Conservation (phyloP, 1,140 invertebrate species). For the Parasteatoda tepidariorum region DNA sequence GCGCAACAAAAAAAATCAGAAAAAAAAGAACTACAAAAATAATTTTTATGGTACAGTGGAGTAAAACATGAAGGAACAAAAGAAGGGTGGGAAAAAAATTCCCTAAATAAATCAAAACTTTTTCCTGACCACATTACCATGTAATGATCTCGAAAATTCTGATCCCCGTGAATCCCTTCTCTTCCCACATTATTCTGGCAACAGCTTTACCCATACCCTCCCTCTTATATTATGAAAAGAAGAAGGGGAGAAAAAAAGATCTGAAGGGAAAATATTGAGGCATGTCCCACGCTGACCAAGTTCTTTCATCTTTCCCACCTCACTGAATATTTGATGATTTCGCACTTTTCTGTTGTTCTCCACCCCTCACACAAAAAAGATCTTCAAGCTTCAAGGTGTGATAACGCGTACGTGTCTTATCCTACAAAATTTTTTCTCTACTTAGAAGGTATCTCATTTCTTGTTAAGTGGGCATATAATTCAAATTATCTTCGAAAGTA, state of each 20-base stretch:
- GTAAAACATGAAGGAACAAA: too few relatives aligned
- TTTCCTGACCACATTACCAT: conserved; percentile 44
- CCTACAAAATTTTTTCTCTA: too few relatives aligned
- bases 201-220: not conserved
- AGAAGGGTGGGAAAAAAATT: not conserved
- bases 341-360: conserved; percentile 7
- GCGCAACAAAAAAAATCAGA: too few relatives aligned
- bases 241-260: not conserved
- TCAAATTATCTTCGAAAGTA: too few relatives aligned
- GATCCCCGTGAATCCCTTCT: conserved; percentile 4
- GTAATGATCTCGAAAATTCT: conserved; percentile 43
- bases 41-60: too few relatives aligned
- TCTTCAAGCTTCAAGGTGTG: too few relatives aligned
- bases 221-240: not conserved
- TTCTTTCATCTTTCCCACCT: conserved; percentile 12
- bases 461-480: too few relatives aligned
- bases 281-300: not conserved
- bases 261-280: not conserved
- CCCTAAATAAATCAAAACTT: conserved; percentile 54
- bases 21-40: too few relatives aligned
- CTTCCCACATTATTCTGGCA: not conserved
- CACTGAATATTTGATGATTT: conserved; percentile 53
- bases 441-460: too few relatives aligned
- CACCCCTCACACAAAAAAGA: not conserved
- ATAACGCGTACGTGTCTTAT: too few relatives aligned